These are phyloP conservation scores for Aurelia aurita DNA, from an alignment of 30 jellyfish, hydroid and myxozoan genomes.

Conservation along the genomic window DNA sequence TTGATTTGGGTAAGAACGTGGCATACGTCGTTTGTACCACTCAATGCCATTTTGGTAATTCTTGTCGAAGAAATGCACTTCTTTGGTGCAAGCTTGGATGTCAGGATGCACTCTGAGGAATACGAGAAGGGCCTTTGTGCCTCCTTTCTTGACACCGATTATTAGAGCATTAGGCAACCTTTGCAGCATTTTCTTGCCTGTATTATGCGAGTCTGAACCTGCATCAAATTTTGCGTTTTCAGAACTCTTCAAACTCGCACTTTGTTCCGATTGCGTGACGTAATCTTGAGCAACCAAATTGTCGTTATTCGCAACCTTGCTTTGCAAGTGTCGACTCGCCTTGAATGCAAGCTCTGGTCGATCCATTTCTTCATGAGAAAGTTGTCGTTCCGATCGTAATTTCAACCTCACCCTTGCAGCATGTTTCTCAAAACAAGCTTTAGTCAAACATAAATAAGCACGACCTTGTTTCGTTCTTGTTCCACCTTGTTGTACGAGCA, in stretches of 20 bases:
- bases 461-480: not conserved
- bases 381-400: not conserved
- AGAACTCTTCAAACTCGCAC: not conserved
- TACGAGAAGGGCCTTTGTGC: conserved; percentile 92
- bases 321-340: not conserved
- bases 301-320: not conserved
- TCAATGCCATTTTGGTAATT: conserved; percentile 61
- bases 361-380: not conserved
- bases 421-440: not conserved
- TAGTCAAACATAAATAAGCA: not conserved
- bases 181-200: conserved; percentile 1
- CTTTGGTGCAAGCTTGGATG: conserved; percentile 70
- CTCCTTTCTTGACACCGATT: conserved; percentile 94
- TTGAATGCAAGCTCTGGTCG: not conserved
- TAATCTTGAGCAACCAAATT: not conserved
- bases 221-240: not conserved
- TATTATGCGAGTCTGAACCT: not conserved
- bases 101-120: conserved; percentile 85
- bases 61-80: conserved; percentile 92
- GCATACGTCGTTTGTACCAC: conserved; percentile 85
- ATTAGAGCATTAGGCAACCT: conserved; percentile 85
- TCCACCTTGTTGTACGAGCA: not conserved
- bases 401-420: not conserved
- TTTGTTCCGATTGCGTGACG: not conserved
- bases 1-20: conserved; percentile 67